These are phyloP conservation scores for Syngnathus scovelli DNA, from an alignment of 2,113 vertebrate genomes.

Conservation along the genomic window DNA sequence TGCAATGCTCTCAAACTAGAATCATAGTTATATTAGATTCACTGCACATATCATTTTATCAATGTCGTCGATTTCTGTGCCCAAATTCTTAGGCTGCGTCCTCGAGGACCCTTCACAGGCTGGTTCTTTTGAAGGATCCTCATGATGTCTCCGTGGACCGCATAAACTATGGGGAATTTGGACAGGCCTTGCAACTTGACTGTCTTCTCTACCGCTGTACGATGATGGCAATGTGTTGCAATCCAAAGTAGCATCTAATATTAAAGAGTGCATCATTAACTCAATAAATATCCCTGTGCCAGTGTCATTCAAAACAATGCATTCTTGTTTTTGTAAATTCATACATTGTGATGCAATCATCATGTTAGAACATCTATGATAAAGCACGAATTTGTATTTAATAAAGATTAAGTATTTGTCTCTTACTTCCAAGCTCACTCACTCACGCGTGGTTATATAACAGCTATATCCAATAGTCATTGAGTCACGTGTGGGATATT, in stretches of 20 bases:
- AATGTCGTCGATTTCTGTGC: too few species aligned
- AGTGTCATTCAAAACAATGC: background rate
- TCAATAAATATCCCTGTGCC: background rate
- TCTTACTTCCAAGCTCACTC: conserved; percentile 15
- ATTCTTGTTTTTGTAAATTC: background rate
- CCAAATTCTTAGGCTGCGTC: too few species aligned
- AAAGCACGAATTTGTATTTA: background rate
- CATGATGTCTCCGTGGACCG: too few species aligned
- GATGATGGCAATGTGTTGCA: too few species aligned
- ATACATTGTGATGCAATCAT: background rate
- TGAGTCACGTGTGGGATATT: conserved; percentile 70
- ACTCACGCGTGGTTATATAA: conserved; percentile 54
- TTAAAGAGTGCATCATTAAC: background rate
- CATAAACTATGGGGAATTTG: too few species aligned
- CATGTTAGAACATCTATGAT: background rate
- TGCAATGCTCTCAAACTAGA: too few species aligned
- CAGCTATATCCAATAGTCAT: conserved; percentile 70
- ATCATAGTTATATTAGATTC: too few species aligned
- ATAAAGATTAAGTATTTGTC: background rate
- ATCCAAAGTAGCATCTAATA: background rate
- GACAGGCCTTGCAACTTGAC: too few species aligned
- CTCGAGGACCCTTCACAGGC: too few species aligned
- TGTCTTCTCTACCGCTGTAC: too few species aligned
- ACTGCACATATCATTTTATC: too few species aligned
- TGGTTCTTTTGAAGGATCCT: too few species aligned